Conservation (phyloP, 1,140 invertebrate species). For the Drosophila parvula region DNA sequence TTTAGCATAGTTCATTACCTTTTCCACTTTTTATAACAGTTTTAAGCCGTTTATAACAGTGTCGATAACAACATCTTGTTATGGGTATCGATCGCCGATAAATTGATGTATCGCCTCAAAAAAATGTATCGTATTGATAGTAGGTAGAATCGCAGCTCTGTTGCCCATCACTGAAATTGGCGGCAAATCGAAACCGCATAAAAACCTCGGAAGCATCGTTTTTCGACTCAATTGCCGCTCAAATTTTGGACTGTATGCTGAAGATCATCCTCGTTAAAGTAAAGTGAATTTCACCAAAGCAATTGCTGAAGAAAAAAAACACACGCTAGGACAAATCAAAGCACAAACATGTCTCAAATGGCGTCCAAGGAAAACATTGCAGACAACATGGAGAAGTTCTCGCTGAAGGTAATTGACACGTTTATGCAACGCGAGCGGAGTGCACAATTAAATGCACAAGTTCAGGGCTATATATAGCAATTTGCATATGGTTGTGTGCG, state of each 20-base stretch:
- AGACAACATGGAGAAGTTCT: constrained; percentile 83
- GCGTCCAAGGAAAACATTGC: constrained; percentile 82
- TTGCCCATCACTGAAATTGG: constrained; percentile 15
- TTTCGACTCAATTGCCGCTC: constrained; percentile 42
- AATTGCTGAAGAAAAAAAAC: not conserved
- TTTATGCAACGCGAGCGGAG: constrained; percentile 36
- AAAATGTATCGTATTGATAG: not conserved
- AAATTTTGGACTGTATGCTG: constrained; percentile 9
- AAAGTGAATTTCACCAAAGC: constrained; percentile 15
- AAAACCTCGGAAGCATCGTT: constrained; percentile 24
- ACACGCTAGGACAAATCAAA: constrained; percentile 5
- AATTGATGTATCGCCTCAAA: no score
- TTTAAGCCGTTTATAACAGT: no score
- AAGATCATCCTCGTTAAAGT: not conserved
- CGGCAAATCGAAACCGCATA: constrained; percentile 67
- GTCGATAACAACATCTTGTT: no score
- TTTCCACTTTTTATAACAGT: no score
- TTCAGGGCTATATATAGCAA: constrained; percentile 38
- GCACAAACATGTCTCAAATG: constrained; percentile 62
- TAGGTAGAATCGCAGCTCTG: not conserved
- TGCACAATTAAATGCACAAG: constrained; percentile 5
- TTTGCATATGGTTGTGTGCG: constrained; percentile 3
- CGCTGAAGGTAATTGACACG: constrained; percentile 77
- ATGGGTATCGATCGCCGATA: no score
- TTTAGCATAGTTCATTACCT: no score